These are phyloP conservation scores for Pyrrhura leucotis DNA, from an alignment of 2,797 vertebrate genomes.

Conservation along the genomic window DNA sequence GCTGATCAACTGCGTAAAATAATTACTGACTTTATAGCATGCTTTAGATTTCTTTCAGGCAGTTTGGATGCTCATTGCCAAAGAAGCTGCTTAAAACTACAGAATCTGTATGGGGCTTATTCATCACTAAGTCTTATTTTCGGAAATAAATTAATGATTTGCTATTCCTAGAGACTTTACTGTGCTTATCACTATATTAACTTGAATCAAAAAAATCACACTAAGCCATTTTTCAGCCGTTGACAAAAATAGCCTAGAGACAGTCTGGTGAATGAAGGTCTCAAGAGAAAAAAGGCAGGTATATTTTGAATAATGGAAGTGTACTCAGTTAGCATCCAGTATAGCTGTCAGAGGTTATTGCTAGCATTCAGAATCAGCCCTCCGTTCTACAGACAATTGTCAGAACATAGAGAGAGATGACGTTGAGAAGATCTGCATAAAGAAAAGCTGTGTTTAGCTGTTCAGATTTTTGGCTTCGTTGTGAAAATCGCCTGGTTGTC, in stretches of 20 bases:
- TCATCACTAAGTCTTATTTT: conserved; percentile 74
- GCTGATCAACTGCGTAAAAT: conserved; percentile 46
- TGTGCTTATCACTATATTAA: conserved; percentile 78
- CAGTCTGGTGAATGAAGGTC: conserved; percentile 52
- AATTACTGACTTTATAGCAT: conserved; percentile 34
- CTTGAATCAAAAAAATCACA: conserved; percentile 73
- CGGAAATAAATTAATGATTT: conserved; percentile 78
- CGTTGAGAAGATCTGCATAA: background rate
- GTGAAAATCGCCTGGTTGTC: background rate
- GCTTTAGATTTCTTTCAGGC: conserved; percentile 39
- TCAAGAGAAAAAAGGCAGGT: conserved; percentile 25
- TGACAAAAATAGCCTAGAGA: conserved; percentile 72
- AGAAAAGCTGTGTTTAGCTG: background rate
- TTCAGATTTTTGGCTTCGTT: background rate
- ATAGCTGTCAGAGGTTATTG: conserved; percentile 29
- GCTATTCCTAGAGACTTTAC: conserved; percentile 70
- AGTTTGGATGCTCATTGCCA: conserved; percentile 43
- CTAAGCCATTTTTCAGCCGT: conserved; percentile 73
- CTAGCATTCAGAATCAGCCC: background rate
- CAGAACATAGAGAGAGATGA: background rate
- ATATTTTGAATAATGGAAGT: conserved; percentile 70
- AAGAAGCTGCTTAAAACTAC: conserved; percentile 55
- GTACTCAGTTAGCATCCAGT: conserved; percentile 57
- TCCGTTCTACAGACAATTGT: background rate
- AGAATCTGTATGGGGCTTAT: conserved; percentile 63